Evolutionary conservation across 2,113 vertebrate species (phyloP).

Genomic region (Lasiurus borealis): DNA sequence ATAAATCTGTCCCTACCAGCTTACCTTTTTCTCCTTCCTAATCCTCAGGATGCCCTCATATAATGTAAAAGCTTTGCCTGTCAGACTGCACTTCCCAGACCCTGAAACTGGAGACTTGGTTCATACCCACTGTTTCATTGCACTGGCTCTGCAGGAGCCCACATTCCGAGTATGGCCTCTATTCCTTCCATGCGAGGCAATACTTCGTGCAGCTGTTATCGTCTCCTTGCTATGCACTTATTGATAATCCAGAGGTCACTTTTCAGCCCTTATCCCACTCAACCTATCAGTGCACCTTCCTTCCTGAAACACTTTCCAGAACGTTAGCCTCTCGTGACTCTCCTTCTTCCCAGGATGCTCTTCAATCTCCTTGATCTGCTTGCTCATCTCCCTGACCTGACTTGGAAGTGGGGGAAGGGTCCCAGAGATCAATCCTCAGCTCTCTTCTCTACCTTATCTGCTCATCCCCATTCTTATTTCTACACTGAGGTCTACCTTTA

Average conservation of each 20-base stretch:
- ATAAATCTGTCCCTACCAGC: constrained; percentile 77
- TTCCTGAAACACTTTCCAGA: neutral
- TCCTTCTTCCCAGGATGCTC: neutral
- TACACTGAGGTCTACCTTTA: accelerated
- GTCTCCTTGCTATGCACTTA: neutral
- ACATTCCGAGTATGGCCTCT: neutral
- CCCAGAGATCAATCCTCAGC: neutral
- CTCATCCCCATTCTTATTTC: neutral
- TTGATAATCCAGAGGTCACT: accelerated
- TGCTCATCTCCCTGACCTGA: neutral
- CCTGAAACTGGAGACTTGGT: constrained; percentile 81
- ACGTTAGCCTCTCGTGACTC: neutral
- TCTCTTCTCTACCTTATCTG: neutral
- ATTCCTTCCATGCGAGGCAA: neutral
- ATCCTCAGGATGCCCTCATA: constrained; percentile 82
- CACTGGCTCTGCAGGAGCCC: neutral
- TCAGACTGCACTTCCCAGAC: constrained; percentile 81
- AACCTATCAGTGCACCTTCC: neutral
- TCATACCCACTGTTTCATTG: constrained; percentile 79
- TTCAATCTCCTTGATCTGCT: neutral
- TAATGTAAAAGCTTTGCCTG: constrained; percentile 83
- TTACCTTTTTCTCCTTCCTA: neutral
- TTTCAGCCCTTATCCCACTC: neutral
- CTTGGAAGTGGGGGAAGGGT: neutral
- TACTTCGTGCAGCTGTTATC: neutral